phyloP scores from a whole-genome alignment of 2,113 vertebrate genomes.

The Chaetops frenatus region DNA sequence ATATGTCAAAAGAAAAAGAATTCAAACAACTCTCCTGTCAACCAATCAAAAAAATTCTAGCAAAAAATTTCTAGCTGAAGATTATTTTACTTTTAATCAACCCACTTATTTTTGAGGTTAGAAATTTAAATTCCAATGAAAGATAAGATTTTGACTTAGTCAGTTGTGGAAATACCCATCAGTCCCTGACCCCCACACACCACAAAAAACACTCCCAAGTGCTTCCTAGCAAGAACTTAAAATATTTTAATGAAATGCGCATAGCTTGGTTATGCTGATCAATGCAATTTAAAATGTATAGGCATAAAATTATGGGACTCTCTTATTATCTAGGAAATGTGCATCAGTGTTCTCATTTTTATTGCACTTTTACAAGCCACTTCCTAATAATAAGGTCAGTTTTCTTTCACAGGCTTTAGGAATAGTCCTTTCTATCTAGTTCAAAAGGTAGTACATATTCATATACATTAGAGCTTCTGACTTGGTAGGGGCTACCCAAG shows the following conservation, averaged over 20 bases:
- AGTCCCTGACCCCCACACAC: rapidly evolving
- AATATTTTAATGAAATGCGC: not conserved
- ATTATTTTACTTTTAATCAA: not conserved
- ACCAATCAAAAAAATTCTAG: not conserved
- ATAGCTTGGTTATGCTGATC: not conserved
- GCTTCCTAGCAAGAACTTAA: not conserved
- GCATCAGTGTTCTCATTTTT: not conserved
- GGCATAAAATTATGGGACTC: not conserved
- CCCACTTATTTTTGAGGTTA: not conserved
- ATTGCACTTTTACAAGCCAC: not conserved
- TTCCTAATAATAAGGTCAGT: not conserved
- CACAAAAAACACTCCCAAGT: not conserved
- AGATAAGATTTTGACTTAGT: not conserved
- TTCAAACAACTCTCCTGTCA: not conserved
- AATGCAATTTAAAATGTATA: not conserved
- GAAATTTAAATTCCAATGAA: not conserved
- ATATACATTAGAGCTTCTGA: not conserved
- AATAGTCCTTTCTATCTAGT: not conserved
- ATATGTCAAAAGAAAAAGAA: not conserved
- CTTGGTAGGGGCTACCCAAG: not conserved
- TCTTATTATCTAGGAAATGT: not conserved
- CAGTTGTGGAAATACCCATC: not conserved
- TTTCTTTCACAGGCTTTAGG: not conserved
- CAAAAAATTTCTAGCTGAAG: not conserved
- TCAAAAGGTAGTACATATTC: not conserved